Evolutionary conservation across 2,113 vertebrate genomes (phyloP), one percentile per base, ranked within the genome.

Genomic region (Leucopsar rothschildi): DNA sequence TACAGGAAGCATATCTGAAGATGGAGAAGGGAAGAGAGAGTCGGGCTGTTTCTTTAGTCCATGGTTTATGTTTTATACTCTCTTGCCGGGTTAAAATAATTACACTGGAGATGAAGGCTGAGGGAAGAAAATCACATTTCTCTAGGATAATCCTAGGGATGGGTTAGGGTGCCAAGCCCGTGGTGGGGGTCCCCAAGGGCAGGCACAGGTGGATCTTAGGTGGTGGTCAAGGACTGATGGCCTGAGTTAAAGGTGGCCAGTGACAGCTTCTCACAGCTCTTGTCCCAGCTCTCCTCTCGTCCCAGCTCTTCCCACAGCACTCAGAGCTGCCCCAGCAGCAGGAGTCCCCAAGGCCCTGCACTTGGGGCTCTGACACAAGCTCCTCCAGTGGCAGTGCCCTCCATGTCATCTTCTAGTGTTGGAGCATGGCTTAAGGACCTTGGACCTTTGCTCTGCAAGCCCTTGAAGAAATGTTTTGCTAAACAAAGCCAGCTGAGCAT

Each of bases 51-150:
- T 65, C n/a, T 45, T 65, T 35, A 57, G 21, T 27, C 40, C 11
- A 1, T 12, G 0, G 0, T 37, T 3, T 66, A 1, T 28, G 3
- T 72, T 79, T 82, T 75, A 39, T 25, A 14, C 6, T 47, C 9
- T 25, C 16, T 55, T 42, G 6, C 29, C 1, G 1, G 23, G 15
- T 19, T 81, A 12, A 50, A 64, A 31, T 15, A 75, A 13, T 20
- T 13, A 1, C 16, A 2, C 10, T 33, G 29, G 19, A 57, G 59
- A 14, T 61, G 16, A 69, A 42, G 23, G 14, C 24, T 56, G 45
- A 63, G 70, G 53, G 27, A 28, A 61, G 49, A 53, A 19, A 86
- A 55, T 42, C 13, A 1, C 7, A 7, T 69, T 61, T 79, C 29
- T 69, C 17, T 11, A 5, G 37, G 49, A 25, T 42, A 24, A 8